Evolutionary conservation across 2,113 vertebrate genomes (phyloP).

Genomic region (Hemiprocne comata): DNA sequence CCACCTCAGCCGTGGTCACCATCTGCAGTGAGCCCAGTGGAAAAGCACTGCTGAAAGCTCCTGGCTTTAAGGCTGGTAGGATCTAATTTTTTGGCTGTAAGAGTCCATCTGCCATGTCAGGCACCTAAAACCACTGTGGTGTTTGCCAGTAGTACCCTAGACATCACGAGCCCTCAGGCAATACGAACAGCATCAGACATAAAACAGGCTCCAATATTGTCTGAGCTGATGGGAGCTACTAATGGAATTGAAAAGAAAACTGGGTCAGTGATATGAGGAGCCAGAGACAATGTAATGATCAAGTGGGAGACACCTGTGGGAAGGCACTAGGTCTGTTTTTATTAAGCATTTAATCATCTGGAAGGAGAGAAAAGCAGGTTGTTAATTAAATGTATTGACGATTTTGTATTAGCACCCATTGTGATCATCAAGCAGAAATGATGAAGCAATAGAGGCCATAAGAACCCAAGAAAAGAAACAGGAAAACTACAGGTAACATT

Average conservation of each 20-base stretch:
- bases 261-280: neutral
- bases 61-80: neutral
- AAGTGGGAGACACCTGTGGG: neutral
- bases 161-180: neutral
- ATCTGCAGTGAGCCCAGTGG: neutral
- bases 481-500: neutral
- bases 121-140: neutral
- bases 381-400: neutral
- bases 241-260: neutral
- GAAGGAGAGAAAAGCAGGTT: neutral
- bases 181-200: fast-evolving
- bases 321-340: conserved; percentile 4
- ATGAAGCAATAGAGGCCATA: neutral
- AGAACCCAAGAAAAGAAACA: neutral
- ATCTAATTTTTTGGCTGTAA: neutral
- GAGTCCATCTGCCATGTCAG: neutral
- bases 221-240: neutral
- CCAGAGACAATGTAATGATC: neutral
- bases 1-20: neutral
- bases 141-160: neutral
- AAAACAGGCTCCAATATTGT: neutral
- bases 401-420: neutral
- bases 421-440: neutral
- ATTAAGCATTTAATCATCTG: conserved; percentile 32
- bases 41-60: neutral